Percentiles rank a stretch among this genome's conserved stretches.
Conservation (phyloP, 2,888 invertebrate genomes). For the Hirtodrosophila trivittata region DNA sequence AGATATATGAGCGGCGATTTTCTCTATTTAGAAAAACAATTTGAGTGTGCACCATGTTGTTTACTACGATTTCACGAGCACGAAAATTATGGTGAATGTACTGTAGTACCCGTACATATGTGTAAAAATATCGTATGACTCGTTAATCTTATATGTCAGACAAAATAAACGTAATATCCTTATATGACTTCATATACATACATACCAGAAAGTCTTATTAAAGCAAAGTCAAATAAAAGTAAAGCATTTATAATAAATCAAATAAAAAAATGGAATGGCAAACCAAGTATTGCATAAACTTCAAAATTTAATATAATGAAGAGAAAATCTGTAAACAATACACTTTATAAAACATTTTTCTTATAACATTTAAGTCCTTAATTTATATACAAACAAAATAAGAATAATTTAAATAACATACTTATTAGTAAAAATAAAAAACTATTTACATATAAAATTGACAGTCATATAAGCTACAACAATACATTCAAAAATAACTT, state of each 20-base stretch:
- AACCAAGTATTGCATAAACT: constrained; percentile 55
- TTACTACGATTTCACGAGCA: too few species aligned
- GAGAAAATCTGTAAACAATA: constrained; percentile 59
- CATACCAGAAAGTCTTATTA: constrained; percentile 49
- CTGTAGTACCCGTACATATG: constrained; percentile 34
- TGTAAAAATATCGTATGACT: constrained; percentile 21
- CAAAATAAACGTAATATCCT: constrained; percentile 35
- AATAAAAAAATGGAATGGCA: constrained; percentile 51
- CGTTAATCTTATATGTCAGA: constrained; percentile 33
- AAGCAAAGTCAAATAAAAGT: constrained; percentile 73
- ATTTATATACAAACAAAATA: constrained; percentile 82
- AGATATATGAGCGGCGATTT: constrained; percentile 20
- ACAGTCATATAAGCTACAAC: constrained; percentile 82
- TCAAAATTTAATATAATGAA: constrained; percentile 54
- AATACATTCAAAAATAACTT: constrained; percentile 80
- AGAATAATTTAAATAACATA: constrained; percentile 76
- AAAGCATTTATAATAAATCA: constrained; percentile 79
- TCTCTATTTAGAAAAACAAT: constrained; percentile 9
- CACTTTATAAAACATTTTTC: constrained; percentile 82
- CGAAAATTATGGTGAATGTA: constrained; percentile 41
- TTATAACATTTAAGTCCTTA: constrained; percentile 83
- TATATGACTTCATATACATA: constrained; percentile 36
- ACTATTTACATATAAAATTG: constrained; percentile 78
- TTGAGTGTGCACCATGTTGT: constrained; percentile 34
- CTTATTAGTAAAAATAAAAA: constrained; percentile 73